A percentile compares a stretch with the other conserved stretches of the same genome.
Evolutionary conservation across 2,113 vertebrate species (phyloP).

Genomic region (Amazona guildingii): DNA sequence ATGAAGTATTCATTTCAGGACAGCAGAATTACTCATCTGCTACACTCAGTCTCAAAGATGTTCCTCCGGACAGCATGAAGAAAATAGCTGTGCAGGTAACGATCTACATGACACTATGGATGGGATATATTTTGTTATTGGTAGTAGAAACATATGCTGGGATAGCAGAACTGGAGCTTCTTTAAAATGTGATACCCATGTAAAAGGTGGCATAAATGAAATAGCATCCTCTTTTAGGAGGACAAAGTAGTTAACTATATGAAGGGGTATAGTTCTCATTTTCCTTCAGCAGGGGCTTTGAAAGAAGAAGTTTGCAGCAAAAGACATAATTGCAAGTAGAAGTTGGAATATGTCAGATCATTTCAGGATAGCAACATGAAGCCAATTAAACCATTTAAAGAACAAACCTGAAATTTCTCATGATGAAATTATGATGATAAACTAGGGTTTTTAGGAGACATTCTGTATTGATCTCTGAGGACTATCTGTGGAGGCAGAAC

Average conservation of each 20-base stretch:
- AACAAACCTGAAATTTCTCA: background rate
- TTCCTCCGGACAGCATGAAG: constrained; percentile 82
- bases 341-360: background rate
- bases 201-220: background rate
- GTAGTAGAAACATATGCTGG: background rate
- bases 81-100: constrained; percentile 82
- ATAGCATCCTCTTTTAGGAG: background rate
- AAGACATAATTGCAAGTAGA: background rate
- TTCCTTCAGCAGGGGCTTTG: background rate
- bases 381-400: background rate
- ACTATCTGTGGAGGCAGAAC: background rate
- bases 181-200: background rate
- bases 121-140: background rate
- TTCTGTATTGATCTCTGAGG: background rate
- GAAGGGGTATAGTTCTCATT: background rate
- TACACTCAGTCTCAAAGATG: constrained; percentile 74
- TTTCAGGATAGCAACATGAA: background rate
- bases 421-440: background rate
- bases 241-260: background rate
- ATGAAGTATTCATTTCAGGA: constrained; percentile 85
- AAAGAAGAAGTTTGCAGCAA: background rate
- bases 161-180: background rate
- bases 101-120: background rate
- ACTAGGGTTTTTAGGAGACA: background rate
- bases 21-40: constrained; percentile 82